Evolutionary conservation across 30 jellyfish, hydroid and myxozoan species (phyloP).

Genomic region (Aurelia sp.): DNA sequence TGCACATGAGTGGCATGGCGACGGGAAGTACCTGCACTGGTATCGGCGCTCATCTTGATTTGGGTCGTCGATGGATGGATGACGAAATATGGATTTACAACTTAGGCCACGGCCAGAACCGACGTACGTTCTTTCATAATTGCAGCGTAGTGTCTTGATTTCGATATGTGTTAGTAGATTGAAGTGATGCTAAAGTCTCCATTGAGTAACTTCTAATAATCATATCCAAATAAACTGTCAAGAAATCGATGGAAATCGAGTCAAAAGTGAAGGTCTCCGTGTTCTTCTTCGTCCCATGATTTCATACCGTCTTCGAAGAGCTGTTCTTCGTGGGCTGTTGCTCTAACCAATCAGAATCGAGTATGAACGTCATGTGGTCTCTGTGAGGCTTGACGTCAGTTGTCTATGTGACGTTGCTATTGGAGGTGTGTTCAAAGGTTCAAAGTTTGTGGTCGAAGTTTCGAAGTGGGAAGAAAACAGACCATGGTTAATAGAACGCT

Average conservation of each 20-base stretch:
- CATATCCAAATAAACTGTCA: no score
- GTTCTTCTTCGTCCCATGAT: not conserved
- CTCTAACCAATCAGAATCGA: conserved; percentile 35
- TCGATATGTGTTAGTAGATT: no score
- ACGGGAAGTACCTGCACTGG: conserved; percentile 31
- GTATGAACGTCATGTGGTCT: conserved; percentile 42
- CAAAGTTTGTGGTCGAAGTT: no score
- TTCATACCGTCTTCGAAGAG: conserved; percentile 14
- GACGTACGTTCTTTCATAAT: no score
- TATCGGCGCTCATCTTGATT: conserved; percentile 31
- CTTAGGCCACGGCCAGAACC: no score
- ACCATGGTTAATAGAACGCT: no score
- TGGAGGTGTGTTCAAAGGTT: conserved; percentile 62
- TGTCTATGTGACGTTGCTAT: conserved; percentile 43
- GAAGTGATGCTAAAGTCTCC: no score
- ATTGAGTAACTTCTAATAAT: no score
- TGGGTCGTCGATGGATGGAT: conserved; percentile 17
- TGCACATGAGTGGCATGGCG: conserved; percentile 74
- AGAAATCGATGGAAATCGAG: no score
- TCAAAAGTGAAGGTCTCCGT: not conserved
- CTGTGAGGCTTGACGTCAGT: conserved; percentile 18
- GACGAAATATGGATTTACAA: conserved; percentile 4
- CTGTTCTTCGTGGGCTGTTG: conserved; percentile 1
- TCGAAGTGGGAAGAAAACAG: no score
- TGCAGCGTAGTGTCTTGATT: no score